Conservation (phyloP, 2,797 vertebrate species). For the Muscicapa comitata region DNA sequence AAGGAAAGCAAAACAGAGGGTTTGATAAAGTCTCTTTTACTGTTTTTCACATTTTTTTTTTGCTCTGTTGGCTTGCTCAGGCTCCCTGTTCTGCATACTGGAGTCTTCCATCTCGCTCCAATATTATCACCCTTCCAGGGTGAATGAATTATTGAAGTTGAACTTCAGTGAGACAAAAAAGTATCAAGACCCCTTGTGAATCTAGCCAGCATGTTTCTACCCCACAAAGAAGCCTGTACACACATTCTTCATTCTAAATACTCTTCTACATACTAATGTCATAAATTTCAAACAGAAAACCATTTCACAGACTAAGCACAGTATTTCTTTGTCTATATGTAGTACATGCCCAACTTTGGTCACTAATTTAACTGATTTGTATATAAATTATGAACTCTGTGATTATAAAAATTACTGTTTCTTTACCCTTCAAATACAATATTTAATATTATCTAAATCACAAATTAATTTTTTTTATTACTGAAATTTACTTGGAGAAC, state of each 20-base stretch:
- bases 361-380: not conserved
- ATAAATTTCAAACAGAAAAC: not conserved
- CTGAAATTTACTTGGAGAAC: not conserved
- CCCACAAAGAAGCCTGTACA: not conserved
- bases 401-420: not conserved
- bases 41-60: not conserved
- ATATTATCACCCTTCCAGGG: not conserved
- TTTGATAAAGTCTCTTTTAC: not conserved
- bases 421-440: not conserved
- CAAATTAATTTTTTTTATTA: not conserved
- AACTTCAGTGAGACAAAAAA: not conserved
- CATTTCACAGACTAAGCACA: not conserved
- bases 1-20: not conserved
- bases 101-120: not conserved
- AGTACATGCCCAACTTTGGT: not conserved
- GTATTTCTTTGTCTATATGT: not conserved
- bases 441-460: not conserved
- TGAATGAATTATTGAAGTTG: not conserved
- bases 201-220: not conserved
- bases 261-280: not conserved
- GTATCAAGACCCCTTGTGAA: not conserved
- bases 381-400: not conserved
- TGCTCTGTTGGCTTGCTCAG: rapidly evolving
- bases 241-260: not conserved
- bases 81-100: not conserved